phyloP scores from a whole-genome alignment of 2,797 vertebrate genomes.

The Vipera latastei region DNA sequence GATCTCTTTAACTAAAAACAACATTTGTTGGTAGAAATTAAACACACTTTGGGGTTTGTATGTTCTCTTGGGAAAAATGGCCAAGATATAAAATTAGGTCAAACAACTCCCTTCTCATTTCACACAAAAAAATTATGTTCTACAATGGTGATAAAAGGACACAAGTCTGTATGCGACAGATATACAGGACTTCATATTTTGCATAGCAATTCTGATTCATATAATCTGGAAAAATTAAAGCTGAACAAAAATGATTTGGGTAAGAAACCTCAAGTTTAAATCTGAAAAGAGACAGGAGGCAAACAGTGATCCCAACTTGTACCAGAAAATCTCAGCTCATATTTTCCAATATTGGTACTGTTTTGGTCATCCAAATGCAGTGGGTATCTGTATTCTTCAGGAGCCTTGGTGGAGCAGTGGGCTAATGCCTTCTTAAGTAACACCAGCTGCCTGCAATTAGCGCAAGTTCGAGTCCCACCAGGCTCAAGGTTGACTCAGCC shows the following conservation, averaged over 20 bases:
- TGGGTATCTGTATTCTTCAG: background rate
- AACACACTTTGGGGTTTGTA: constrained; percentile 2
- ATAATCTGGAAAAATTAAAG: background rate
- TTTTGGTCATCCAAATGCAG: background rate
- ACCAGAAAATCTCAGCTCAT: background rate
- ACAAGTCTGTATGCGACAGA: background rate
- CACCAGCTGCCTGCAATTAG: no score
- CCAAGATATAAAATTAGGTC: background rate
- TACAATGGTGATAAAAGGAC: background rate
- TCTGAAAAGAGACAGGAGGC: background rate
- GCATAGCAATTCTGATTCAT: background rate
- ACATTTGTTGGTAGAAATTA: constrained; percentile 15
- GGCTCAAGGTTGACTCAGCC: no score
- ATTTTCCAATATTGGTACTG: background rate
- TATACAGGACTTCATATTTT: background rate
- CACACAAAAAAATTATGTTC: background rate
- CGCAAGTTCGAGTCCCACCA: no score
- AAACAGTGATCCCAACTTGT: background rate
- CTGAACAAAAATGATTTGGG: background rate
- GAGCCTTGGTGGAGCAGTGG: no score
- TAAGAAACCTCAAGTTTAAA: background rate
- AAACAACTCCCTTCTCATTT: background rate
- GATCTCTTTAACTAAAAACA: constrained; percentile 21
- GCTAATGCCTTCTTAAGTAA: no score
- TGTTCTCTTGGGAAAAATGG: constrained; percentile 2